These are phyloP conservation scores for Notoglanidium macrostoma DNA, from an alignment of 2,797 vertebrate species.

Conservation along the genomic window DNA sequence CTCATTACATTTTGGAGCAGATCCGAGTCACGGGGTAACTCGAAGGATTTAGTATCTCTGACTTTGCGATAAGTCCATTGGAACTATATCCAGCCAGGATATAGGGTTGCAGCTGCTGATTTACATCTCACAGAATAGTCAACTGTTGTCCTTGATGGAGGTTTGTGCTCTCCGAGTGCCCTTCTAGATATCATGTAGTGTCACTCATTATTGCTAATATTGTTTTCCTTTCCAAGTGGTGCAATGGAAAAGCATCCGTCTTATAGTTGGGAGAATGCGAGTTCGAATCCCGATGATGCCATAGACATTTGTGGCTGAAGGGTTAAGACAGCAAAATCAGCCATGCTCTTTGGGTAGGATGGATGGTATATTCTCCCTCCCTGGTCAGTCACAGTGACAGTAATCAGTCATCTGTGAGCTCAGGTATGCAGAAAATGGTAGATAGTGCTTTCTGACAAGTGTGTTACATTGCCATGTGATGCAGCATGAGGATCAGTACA, in stretches of 20 bases:
- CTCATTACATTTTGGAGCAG: no score
- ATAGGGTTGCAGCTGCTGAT: no score
- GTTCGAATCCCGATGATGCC: not conserved
- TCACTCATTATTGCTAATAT: not conserved
- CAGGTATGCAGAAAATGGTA: not conserved
- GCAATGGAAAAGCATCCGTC: not conserved
- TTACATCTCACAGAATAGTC: no score
- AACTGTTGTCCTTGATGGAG: no score
- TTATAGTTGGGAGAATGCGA: not conserved
- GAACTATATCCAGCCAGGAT: no score
- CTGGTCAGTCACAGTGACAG: not conserved
- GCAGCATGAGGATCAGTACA: not conserved
- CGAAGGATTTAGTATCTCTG: no score
- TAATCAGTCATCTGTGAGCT: not conserved
- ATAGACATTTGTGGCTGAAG: not conserved
- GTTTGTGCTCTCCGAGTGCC: no score
- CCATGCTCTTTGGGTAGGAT: not conserved
- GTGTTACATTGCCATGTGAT: not conserved
- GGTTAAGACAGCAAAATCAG: not conserved
- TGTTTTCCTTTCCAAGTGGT: not conserved
- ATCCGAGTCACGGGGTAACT: no score
- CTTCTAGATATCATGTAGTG: no score
- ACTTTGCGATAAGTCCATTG: no score
- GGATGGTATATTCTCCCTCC: not conserved
- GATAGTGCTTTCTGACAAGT: not conserved